Percentiles rank a stretch among this genome's conserved stretches.
Conservation (phyloP, 2,113 vertebrate species). For the Lathamus discolor region DNA sequence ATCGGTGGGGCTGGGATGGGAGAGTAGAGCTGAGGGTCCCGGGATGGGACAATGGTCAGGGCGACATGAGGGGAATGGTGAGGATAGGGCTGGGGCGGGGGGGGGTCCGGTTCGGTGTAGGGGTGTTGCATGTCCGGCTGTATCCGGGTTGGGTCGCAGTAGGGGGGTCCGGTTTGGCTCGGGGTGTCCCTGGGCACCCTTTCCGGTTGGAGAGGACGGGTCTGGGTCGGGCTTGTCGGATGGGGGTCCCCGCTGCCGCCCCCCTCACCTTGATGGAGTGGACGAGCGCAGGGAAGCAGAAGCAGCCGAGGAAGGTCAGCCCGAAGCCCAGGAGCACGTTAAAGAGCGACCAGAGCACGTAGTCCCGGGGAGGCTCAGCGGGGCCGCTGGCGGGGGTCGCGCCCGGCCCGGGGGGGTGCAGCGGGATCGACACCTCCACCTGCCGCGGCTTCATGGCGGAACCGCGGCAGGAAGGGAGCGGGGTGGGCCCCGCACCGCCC, state of each 20-base stretch:
- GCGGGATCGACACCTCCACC: background rate
- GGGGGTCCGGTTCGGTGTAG: too few relatives aligned
- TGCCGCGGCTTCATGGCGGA: background rate
- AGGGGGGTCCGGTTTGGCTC: background rate
- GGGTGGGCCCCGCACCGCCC: background rate
- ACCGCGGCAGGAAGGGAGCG: background rate
- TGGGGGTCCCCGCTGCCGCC: background rate
- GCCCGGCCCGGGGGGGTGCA: background rate
- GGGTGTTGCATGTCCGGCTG: background rate
- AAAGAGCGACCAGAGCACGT: background rate
- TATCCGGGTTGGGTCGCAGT: background rate
- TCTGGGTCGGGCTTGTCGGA: background rate
- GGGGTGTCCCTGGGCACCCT: background rate
- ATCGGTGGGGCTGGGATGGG: background rate
- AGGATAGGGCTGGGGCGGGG: background rate
- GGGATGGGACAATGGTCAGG: background rate
- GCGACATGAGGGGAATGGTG: background rate
- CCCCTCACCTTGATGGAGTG: slow-evolving; percentile 8
- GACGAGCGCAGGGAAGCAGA: background rate
- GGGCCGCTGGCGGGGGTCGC: background rate
- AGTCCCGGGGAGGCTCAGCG: background rate
- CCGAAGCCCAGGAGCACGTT: background rate
- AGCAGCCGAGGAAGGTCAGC: background rate
- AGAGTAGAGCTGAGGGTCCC: too few relatives aligned
- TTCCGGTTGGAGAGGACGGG: background rate